Evolutionary conservation across 2,113 vertebrate species (phyloP), one percentile per base, ranked within the genome.

Genomic region (Oryzias javanicus): DNA sequence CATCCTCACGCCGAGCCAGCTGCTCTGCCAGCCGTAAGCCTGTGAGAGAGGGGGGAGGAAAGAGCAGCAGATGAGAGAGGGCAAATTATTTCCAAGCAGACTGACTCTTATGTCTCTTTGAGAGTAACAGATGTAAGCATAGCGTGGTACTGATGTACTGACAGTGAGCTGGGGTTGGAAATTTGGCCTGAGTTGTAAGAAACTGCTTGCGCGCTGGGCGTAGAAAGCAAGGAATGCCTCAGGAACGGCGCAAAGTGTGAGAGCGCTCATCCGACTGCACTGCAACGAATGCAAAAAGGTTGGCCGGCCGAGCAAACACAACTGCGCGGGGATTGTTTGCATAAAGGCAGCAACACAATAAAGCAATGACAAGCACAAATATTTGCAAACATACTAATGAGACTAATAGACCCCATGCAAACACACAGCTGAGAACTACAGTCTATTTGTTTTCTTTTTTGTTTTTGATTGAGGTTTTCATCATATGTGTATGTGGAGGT

Each of bases 11-110:
- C 69, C 94, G 93, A 60, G 92, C 94, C 86, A 97, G 89, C 88
- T 98, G 96, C 82, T 98, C 96, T 12, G 95, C 95, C 79, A 98
- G 90, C 88, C 95, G 91, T 83, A 98, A 89, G 62, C 96, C 96
- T 98, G 90, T 65, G 65, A 76, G 64, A 56, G 40, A 12, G 35
- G 59, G 48, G 47, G 22, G 65, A 66, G 64, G 74, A 59, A 53
- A 46, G 6, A 25, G 55, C 71, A 80, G 69, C 63, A 64, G 66
- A 64, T 46, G 73, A 82, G 55, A 24, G 60, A 42, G 64, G 42
- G 18, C 73, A 79, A 78, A 79, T 79, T 63, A 86, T 80, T 35
- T 80, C 62, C 70, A 80, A 80, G 76, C 73, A 85, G 71, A 63
- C 76, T 68, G 67, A 83, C 80, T 85, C 73, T 64, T 50, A 78